These are phyloP conservation scores for Ptychobarbus kaznakovi DNA, from an alignment of 2,797 vertebrate genomes.

Conservation along the genomic window DNA sequence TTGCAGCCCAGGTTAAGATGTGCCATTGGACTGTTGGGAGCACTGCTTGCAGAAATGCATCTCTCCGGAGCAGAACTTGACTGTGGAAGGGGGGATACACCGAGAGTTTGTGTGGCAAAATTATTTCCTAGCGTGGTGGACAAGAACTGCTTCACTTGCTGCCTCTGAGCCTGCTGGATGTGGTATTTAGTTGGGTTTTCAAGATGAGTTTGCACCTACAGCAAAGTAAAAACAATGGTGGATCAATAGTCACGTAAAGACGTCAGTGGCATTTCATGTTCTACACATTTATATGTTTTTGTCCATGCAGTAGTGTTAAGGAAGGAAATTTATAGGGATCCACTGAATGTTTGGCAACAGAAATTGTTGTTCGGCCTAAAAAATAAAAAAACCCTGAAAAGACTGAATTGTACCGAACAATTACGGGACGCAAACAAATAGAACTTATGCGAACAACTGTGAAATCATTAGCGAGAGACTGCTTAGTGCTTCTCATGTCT, in stretches of 20 bases:
- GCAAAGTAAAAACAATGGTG: background rate
- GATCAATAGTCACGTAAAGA: background rate
- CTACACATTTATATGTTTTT: background rate
- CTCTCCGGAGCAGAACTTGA: slow-evolving; percentile 80
- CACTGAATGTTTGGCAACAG: no score
- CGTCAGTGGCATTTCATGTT: background rate
- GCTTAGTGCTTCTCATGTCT: no score
- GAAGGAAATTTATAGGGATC: background rate
- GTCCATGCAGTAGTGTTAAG: background rate
- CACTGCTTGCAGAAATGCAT: slow-evolving; percentile 76
- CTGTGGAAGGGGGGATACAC: slow-evolving; percentile 74
- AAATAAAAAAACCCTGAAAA: no score
- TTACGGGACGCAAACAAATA: no score
- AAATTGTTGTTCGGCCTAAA: no score
- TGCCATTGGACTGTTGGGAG: slow-evolving; percentile 90
- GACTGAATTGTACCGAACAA: no score
- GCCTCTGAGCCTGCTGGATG: slow-evolving; percentile 90
- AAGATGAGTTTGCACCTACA: slow-evolving; percentile 91
- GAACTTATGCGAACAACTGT: no score
- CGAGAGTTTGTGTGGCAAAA: slow-evolving; percentile 81
- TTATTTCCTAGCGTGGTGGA: slow-evolving; percentile 88
- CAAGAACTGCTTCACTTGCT: slow-evolving; percentile 92
- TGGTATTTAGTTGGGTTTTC: slow-evolving; percentile 94
- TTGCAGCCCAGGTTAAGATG: slow-evolving; percentile 88
- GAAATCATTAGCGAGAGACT: no score